A percentile compares a stretch with the other conserved stretches of the same genome.
Evolutionary conservation across 2,113 vertebrate genomes (phyloP).

Genomic region (Athene noctua): DNA sequence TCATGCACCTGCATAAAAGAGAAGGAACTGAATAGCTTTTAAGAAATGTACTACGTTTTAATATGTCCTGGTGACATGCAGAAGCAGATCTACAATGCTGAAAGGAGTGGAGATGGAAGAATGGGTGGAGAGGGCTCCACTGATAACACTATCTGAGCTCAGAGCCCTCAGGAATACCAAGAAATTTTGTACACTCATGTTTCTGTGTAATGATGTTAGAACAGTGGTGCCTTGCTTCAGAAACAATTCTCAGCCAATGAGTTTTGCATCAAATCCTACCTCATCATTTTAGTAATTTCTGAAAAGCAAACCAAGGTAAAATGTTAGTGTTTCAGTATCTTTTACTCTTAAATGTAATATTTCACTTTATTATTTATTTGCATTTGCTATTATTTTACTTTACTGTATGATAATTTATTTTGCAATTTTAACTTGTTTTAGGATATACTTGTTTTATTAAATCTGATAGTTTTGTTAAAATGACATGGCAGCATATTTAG

Average conservation of each 20-base stretch:
- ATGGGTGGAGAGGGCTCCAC: background rate
- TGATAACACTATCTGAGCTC: background rate
- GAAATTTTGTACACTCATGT: background rate
- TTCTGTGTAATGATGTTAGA: background rate
- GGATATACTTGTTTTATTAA: background rate
- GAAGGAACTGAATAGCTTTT: constrained; percentile 12
- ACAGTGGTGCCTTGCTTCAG: background rate
- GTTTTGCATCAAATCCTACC: background rate
- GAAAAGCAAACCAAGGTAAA: background rate
- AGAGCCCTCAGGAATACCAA: background rate
- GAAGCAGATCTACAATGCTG: background rate
- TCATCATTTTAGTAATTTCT: background rate
- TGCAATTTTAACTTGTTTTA: background rate
- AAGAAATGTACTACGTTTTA: constrained; percentile 5
- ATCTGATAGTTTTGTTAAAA: background rate
- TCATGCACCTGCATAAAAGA: background rate
- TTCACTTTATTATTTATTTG: background rate
- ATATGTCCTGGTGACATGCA: background rate
- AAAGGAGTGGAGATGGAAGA: background rate
- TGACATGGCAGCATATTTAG: rapidly evolving
- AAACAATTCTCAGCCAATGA: background rate
- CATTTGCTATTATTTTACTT: background rate
- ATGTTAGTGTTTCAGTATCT: background rate
- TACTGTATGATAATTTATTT: background rate
- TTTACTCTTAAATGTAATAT: background rate